Percentiles rank a stretch among this genome's conserved stretches.
Conservation (phyloP, 2,797 vertebrate genomes). For the Gallinago stenura region DNA sequence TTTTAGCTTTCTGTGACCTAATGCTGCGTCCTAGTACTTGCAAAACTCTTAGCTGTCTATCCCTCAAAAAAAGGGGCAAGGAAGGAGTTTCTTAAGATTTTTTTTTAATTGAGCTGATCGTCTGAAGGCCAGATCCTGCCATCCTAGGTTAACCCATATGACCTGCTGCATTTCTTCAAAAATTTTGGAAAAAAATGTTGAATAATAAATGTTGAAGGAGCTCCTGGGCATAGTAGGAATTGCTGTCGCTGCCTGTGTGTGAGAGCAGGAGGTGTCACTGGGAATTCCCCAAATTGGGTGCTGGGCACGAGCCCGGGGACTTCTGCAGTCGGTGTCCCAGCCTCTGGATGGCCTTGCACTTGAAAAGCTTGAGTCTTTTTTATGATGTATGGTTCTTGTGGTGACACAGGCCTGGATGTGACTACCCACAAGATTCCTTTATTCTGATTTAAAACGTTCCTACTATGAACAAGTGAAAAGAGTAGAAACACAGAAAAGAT, state of each 20-base stretch:
- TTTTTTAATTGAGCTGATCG: not conserved
- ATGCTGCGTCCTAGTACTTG: not conserved
- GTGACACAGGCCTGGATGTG: not conserved
- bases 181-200: not conserved
- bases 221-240: rapidly evolving
- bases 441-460: not conserved
- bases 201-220: not conserved
- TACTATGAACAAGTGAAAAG: not conserved
- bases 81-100: not conserved
- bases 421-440: not conserved
- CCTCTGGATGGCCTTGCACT: not conserved
- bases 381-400: not conserved
- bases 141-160: not conserved
- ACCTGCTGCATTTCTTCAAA: not conserved
- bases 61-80: rapidly evolving
- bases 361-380: not conserved
- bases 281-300: not conserved
- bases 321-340: rapidly evolving
- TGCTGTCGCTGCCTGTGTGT: not conserved
- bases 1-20: not conserved
- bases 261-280: not conserved
- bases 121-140: not conserved
- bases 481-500: not conserved
- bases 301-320: not conserved
- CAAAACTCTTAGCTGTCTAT: not conserved